Percentiles rank a stretch among this genome's conserved stretches.
Evolutionary conservation across 2,888 invertebrate genomes (phyloP).

Genomic region (Trissoscelio sp.): DNA sequence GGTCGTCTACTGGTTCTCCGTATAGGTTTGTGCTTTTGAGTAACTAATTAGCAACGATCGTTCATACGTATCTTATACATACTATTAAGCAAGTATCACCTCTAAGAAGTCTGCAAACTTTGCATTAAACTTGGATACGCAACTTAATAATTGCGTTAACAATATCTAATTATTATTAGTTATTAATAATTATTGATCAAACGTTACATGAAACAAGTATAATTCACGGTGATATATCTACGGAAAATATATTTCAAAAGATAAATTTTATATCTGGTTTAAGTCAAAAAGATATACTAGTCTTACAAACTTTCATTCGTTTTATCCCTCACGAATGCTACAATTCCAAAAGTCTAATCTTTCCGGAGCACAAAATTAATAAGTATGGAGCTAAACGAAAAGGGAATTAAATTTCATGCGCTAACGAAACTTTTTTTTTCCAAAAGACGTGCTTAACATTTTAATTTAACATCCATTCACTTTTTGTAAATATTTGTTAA

Average conservation of each 20-base stretch:
- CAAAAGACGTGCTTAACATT: not conserved
- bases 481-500: too few relatives aligned
- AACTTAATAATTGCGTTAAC: not conserved
- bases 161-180: conserved; percentile 7
- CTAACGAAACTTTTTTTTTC: conserved; percentile 26
- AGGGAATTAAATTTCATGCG: conserved; percentile 35
- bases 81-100: conserved; percentile 16
- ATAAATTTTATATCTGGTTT: conserved; percentile 9
- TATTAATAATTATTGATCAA: too few relatives aligned
- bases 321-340: conserved; percentile 32
- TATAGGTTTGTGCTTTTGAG: conserved; percentile 48
- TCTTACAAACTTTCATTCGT: conserved; percentile 30
- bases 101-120: conserved; percentile 17
- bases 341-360: conserved; percentile 28
- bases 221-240: conserved; percentile 3
- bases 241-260: conserved; percentile 20
- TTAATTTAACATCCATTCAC: too few relatives aligned
- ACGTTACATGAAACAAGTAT: too few relatives aligned
- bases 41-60: conserved; percentile 53
- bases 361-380: conserved; percentile 37
- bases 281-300: not conserved
- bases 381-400: conserved; percentile 26
- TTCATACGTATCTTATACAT: conserved; percentile 37
- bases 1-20: conserved; percentile 22
- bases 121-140: conserved; percentile 1